Base-by-base conservation (phyloP, 2,888 invertebrate species). In the Aplocera efformata region DNA sequence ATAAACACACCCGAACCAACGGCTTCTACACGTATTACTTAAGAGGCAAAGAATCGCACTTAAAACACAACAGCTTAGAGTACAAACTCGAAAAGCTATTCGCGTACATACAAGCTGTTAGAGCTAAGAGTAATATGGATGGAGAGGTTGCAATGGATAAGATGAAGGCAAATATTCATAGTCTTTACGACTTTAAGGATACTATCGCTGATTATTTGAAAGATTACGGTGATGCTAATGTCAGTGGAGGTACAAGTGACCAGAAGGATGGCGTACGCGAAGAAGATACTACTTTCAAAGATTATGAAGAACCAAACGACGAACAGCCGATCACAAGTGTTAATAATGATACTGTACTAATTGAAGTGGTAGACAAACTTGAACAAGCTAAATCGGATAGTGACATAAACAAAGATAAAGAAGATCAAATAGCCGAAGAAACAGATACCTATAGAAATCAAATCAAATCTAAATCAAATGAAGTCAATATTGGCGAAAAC, bases 11-110 rank as follows among this genome's bases (percentile, higher is more conserved):
- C 42, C 54, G 53, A 36, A 53, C 59, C 11, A 51, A 44, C 6
- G 71, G 69, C 3, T 69, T 56, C 50, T 76, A 63, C 66, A 56
- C 56, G 1, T 72, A 62, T 45, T 53, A 66, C 30, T 48, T 77
- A 31, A 50, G 38, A 33, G 46, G 43, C 32, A 42, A 50, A 25
- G 20, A 51, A 32, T 17, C 53, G 22, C 39, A 34, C 48, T 33
- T 25, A 39, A 42, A 31, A 9, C 6, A 10, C 1, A 48, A 42
- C 34, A 31, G 25, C 8, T 43, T 17, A 46, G 51, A 53, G 24
- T 45, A 21, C 42, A 48, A 49, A 48, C 40, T 42, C 7, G 27
- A 37, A 35, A 39, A 53, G 27, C 13, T 55, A 1, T 50, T 42
- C 21, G 26, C 24, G 27, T 42, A 27, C 34, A 54, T 54, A 42